A percentile compares a stretch with the other conserved stretches of the same genome.
These are phyloP conservation scores for Pangasianodon gigas DNA, from an alignment of 2,113 vertebrate species.

Conservation along the genomic window DNA sequence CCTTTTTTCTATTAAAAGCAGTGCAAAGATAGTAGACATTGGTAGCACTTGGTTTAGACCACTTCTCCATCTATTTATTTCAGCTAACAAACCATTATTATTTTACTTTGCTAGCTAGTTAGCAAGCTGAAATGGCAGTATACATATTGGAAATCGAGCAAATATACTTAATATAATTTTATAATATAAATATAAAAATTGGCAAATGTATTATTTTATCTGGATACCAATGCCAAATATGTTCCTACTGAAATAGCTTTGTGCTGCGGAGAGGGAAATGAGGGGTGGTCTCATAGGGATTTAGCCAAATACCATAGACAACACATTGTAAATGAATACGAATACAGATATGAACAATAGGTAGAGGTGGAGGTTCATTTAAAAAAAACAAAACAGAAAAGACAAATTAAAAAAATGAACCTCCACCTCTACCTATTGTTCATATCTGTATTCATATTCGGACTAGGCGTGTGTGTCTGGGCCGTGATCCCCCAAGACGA, in stretches of 20 bases:
- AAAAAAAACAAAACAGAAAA: no score
- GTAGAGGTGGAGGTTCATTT: background rate
- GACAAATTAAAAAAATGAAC: no score
- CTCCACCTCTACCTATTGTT: no score
- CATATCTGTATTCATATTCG: no score
- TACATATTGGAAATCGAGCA: background rate
- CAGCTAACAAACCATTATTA: background rate
- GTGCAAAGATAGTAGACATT: background rate
- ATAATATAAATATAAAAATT: background rate
- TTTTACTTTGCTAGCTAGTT: background rate
- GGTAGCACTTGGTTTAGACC: background rate
- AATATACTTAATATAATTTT: no score
- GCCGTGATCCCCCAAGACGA: background rate
- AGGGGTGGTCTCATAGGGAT: background rate
- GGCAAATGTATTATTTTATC: background rate
- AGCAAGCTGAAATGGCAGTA: background rate
- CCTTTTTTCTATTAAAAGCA: background rate
- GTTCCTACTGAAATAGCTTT: background rate
- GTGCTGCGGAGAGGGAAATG: background rate
- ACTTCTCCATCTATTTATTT: background rate
- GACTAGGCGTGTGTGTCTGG: background rate
- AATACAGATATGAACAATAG: background rate
- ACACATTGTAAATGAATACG: background rate
- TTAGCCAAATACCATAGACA: background rate
- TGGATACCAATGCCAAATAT: background rate